Evolutionary conservation across 2,888 invertebrate genomes (phyloP).

Genomic region (Heliconius sara): DNA sequence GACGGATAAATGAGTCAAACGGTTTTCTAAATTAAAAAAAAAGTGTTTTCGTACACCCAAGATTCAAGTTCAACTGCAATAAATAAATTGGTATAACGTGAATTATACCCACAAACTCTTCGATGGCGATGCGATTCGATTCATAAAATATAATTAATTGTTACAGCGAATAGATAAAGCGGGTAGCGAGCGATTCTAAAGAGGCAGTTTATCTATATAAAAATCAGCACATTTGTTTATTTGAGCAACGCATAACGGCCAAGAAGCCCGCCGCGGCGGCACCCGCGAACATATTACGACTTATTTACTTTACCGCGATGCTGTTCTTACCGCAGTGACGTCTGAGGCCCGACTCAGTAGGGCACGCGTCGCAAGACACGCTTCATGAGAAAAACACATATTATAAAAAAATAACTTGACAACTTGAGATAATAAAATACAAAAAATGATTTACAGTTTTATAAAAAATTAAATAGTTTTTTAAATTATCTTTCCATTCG

Average conservation of each 20-base stretch:
- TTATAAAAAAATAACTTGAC: background rate
- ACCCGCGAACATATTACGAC: constrained; percentile 81
- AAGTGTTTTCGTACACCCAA: constrained; percentile 11
- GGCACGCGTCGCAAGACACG: constrained; percentile 56
- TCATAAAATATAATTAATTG: constrained; percentile 52
- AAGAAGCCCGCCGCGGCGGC: constrained; percentile 73
- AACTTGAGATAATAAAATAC: background rate
- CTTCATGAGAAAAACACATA: constrained; percentile 39
- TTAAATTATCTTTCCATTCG: constrained; percentile 1
- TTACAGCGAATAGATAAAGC: constrained; percentile 63
- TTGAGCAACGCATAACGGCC: constrained; percentile 73
- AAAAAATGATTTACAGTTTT: background rate
- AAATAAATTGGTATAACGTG: constrained; percentile 20
- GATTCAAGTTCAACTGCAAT: constrained; percentile 23
- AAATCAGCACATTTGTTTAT: constrained; percentile 81
- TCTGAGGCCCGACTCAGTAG: constrained; percentile 63
- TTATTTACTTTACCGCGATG: constrained; percentile 78
- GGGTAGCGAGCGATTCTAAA: constrained; percentile 59
- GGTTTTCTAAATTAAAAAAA: background rate
- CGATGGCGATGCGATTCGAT: constrained; percentile 18
- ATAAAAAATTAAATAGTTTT: background rate
- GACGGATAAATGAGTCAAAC: constrained; percentile 24
- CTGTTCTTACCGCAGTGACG: constrained; percentile 72
- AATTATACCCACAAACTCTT: constrained; percentile 32
- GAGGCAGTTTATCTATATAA: constrained; percentile 73